These are phyloP conservation scores for Clostera curtula DNA, from an alignment of 2,888 invertebrate genomes.

Conservation along the genomic window DNA sequence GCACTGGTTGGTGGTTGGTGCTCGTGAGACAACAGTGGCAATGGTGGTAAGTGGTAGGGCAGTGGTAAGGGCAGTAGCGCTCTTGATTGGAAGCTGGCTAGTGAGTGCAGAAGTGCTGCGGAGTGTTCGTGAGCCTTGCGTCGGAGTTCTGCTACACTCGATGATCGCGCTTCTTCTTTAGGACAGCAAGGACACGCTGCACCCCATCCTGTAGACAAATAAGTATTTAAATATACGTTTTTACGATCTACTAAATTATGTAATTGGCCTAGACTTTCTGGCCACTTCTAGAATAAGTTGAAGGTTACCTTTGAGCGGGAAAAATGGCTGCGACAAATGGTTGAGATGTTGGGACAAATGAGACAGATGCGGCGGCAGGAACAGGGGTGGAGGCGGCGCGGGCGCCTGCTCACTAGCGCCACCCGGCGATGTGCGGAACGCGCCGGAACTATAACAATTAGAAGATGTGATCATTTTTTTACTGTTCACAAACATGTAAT, in stretches of 20 bases:
- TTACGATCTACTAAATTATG: no score
- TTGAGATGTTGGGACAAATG: constrained; percentile 74
- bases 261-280: no score
- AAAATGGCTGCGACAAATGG: constrained; percentile 88
- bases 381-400: constrained; percentile 81
- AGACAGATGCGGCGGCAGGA: constrained; percentile 88
- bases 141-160: constrained; percentile 92
- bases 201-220: constrained; percentile 78
- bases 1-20: constrained; percentile 19
- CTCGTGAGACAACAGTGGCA: constrained; percentile 46
- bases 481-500: neutral
- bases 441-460: constrained; percentile 40
- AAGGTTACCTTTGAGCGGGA: constrained; percentile 85
- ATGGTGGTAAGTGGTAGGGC: constrained; percentile 51
- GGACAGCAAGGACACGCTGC: constrained; percentile 88
- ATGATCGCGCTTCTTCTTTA: constrained; percentile 82
- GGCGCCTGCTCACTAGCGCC: constrained; percentile 53
- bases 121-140: constrained; percentile 97
- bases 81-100: constrained; percentile 79
- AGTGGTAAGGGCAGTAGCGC: constrained; percentile 65
- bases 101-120: constrained; percentile 86
- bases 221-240: no score
- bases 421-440: constrained; percentile 52
- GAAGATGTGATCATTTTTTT: neutral
- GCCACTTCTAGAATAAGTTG: no score